Conservation (phyloP, 2,888 invertebrate species). For the Ormyrus pomaceus region DNA sequence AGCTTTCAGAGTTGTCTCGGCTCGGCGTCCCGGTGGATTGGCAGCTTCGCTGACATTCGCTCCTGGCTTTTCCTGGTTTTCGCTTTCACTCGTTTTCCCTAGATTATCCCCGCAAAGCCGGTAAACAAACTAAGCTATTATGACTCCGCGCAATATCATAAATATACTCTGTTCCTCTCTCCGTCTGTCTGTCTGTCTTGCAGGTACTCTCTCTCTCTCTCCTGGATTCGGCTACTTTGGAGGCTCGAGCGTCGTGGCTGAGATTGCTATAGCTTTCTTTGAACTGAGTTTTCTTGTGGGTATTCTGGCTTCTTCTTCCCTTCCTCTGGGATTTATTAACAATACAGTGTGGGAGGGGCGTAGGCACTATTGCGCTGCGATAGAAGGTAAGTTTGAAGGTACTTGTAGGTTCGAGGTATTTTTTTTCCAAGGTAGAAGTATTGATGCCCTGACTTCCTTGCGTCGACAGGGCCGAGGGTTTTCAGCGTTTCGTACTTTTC, state of each 20-base stretch:
- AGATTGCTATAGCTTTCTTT: conserved; percentile 24
- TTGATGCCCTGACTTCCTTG: conserved; percentile 4
- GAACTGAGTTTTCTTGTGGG: conserved; percentile 21
- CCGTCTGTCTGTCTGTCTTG: conserved; percentile 12
- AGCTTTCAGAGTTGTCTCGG: conserved; percentile 13
- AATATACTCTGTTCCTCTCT: conserved; percentile 45
- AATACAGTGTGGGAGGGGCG: conserved; percentile 61
- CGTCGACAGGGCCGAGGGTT: conserved; percentile 31
- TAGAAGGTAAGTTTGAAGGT: conserved; percentile 72
- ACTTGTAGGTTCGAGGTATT: conserved; percentile 75
- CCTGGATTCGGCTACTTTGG: conserved; percentile 12
- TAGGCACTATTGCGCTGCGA: conserved; percentile 74
- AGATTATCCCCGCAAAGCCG: conserved; percentile 17
- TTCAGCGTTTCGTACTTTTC: background rate
- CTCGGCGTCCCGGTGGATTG: background rate
- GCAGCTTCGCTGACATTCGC: conserved; percentile 18
- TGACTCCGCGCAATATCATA: conserved; percentile 46
- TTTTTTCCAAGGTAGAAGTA: conserved; percentile 67
- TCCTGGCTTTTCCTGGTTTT: background rate
- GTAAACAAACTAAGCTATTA: conserved; percentile 41
- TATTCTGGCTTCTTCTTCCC: conserved; percentile 31
- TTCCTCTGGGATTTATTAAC: conserved; percentile 31
- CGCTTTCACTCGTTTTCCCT: background rate
- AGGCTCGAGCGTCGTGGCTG: conserved; percentile 1
- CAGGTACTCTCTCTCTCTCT: conserved; percentile 28